Evolutionary conservation across 2,113 vertebrate species (phyloP).

Genomic region (Maccullochella peelii): DNA sequence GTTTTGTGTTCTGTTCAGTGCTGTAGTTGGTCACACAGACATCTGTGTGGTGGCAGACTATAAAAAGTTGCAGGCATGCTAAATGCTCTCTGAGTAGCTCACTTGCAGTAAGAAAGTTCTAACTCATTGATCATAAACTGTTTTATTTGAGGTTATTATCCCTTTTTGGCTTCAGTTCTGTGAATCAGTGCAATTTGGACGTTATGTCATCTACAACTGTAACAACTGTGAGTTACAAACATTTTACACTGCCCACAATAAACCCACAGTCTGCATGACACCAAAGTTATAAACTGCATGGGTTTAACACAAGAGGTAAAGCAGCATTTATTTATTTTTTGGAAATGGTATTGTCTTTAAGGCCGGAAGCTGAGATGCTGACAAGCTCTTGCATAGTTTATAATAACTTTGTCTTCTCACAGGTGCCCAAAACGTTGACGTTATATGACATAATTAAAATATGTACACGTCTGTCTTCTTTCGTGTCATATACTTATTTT

Average conservation of each 20-base stretch:
- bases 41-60: background rate
- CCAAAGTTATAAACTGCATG: background rate
- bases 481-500: background rate
- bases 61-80: background rate
- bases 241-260: background rate
- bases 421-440: background rate
- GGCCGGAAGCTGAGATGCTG: background rate
- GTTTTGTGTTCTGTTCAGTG: conserved; percentile 19
- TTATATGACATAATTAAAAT: background rate
- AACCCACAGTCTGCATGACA: background rate
- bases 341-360: background rate
- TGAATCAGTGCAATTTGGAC: background rate
- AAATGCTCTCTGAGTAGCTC: background rate
- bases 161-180: background rate
- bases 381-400: background rate
- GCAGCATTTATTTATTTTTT: background rate
- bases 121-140: background rate
- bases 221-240: background rate
- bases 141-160: background rate
- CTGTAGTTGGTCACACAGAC: conserved; percentile 14
- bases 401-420: background rate
- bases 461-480: background rate
- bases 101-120: background rate
- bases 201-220: background rate
- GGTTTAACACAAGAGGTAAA: background rate